Percentiles rank a stretch among this genome's conserved stretches.
phyloP scores from a whole-genome alignment of 2,113 vertebrate species.

The Kryptolebias marmoratus region DNA sequence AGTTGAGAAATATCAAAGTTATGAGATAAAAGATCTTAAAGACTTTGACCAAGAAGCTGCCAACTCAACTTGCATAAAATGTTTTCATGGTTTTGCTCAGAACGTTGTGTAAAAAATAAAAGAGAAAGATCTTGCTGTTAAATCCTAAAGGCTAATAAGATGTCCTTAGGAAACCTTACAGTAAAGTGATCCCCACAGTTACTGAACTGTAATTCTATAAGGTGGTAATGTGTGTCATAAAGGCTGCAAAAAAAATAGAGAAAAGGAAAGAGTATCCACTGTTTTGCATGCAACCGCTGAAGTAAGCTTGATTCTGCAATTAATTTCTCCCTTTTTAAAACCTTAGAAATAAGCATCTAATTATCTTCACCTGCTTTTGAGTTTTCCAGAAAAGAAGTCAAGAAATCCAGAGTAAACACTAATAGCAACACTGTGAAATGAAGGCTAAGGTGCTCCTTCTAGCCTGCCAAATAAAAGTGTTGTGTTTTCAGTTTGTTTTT shows the following conservation, averaged over 20 bases:
- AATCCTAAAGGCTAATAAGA: neutral
- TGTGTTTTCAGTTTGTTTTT: too few relatives aligned
- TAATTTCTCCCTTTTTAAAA: too few relatives aligned
- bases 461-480: too few relatives aligned
- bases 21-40: slow-evolving; percentile 55
- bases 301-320: too few relatives aligned
- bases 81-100: slow-evolving; percentile 53
- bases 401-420: too few relatives aligned
- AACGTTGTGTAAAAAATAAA: slow-evolving; percentile 36
- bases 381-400: too few relatives aligned
- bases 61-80: slow-evolving; percentile 70
- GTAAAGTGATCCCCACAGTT: slow-evolving; percentile 43
- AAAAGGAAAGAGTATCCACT: neutral
- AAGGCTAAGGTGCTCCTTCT: too few relatives aligned
- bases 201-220: slow-evolving; percentile 19
- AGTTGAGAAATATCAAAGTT: slow-evolving; percentile 57
- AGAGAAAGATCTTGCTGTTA: neutral
- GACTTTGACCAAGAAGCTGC: slow-evolving; percentile 37
- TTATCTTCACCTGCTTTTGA: too few relatives aligned
- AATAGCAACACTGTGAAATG: too few relatives aligned
- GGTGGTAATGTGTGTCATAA: slow-evolving; percentile 30
- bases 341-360: too few relatives aligned
- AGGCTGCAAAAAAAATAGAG: slow-evolving; percentile 48
- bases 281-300: too few relatives aligned
- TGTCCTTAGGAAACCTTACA: slow-evolving; percentile 21